These are phyloP conservation scores for Hydrozoanthus gracilis DNA, from an alignment of 92 coral and sea anemone species.

Conservation along the genomic window DNA sequence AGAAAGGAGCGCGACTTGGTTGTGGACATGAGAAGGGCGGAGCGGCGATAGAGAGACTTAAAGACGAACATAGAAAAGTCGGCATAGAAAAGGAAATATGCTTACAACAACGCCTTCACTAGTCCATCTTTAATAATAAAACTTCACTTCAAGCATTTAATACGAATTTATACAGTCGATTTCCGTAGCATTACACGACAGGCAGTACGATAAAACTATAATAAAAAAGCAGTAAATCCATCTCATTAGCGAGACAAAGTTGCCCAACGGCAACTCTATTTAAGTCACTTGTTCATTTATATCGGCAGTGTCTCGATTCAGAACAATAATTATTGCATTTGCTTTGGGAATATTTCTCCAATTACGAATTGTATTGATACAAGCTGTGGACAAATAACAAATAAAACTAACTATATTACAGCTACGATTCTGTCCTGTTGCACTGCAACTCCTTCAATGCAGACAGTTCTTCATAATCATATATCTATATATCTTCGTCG, in stretches of 20 bases:
- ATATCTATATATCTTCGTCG: constrained; percentile 28
- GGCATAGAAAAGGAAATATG: not conserved
- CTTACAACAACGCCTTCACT: not conserved
- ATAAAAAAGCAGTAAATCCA: constrained; percentile 32
- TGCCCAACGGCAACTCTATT: constrained; percentile 18
- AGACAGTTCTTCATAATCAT: not conserved
- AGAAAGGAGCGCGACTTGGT: too few species aligned
- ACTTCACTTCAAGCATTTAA: constrained; percentile 65
- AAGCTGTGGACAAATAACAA: constrained; percentile 18
- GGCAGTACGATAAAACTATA: constrained; percentile 38
- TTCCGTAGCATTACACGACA: constrained; percentile 36
- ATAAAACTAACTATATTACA: constrained; percentile 38
- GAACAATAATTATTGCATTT: constrained; percentile 43
- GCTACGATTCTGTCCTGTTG: constrained; percentile 7
- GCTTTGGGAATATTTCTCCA: not conserved
- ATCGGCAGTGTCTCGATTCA: constrained; percentile 32
- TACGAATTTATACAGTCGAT: constrained; percentile 69
- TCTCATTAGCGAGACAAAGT: constrained; percentile 33
- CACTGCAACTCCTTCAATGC: constrained; percentile 26
- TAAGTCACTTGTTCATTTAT: constrained; percentile 26
- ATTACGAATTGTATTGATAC: constrained; percentile 29
- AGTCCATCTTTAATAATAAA: constrained; percentile 58
- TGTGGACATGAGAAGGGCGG: not conserved
- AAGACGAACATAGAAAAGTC: too few species aligned
- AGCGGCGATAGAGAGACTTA: not conserved